phyloP scores from a whole-genome alignment of 2,113 vertebrate species.

The Esox niger region DNA sequence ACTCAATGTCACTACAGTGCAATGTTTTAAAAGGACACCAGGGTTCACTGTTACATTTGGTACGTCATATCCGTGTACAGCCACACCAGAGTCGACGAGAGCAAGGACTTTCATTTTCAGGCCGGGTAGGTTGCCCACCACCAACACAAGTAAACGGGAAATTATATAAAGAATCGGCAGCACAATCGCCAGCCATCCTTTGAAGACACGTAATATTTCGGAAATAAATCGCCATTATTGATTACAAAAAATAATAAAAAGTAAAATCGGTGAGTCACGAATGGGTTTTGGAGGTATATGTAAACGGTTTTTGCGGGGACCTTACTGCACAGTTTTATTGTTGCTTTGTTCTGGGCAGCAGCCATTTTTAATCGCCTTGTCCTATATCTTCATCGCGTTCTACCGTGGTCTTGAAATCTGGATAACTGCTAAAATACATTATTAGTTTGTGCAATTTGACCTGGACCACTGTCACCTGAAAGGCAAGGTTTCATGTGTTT shows the following conservation, averaged over 20 bases:
- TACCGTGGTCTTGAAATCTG: too few relatives aligned
- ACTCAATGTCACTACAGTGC: neutral
- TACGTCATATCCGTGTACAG: constrained; percentile 4
- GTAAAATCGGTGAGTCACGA: constrained; percentile 64
- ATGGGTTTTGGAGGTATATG: neutral
- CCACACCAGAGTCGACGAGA: neutral
- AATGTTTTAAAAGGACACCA: constrained; percentile 1
- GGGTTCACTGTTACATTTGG: neutral
- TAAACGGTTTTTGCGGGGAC: constrained; percentile 26
- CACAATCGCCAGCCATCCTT: constrained; percentile 7
- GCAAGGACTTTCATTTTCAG: constrained; percentile 6
- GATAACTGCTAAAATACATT: too few relatives aligned
- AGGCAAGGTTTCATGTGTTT: too few relatives aligned
- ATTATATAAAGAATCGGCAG: neutral
- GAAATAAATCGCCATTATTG: constrained; percentile 25
- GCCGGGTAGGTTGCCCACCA: constrained; percentile 5
- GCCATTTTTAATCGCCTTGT: constrained; percentile 81
- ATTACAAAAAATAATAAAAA: constrained; percentile 43
- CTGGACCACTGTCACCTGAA: too few relatives aligned
- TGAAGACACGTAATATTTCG: neutral
- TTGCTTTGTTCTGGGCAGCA: constrained; percentile 81
- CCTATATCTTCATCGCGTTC: constrained; percentile 55
- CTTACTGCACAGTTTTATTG: constrained; percentile 66
- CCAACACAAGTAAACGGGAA: constrained; percentile 4
- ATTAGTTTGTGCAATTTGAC: too few relatives aligned